Conservation (phyloP, 2,113 vertebrate species). For the Nerophis ophidion region DNA sequence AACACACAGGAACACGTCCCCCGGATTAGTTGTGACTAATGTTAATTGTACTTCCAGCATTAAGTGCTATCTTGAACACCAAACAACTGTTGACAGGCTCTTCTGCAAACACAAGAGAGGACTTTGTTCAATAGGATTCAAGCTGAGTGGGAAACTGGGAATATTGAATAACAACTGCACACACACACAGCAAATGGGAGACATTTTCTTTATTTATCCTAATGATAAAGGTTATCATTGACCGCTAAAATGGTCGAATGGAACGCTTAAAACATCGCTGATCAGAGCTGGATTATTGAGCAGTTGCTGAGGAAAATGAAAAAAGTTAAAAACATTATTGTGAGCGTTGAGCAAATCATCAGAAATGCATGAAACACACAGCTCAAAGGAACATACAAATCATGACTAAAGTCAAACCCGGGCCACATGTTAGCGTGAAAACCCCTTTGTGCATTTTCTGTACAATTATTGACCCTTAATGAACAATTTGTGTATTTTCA, state of each 20-base stretch:
- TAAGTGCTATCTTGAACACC: constrained; percentile 14
- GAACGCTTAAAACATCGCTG: constrained; percentile 24
- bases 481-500: constrained; percentile 16
- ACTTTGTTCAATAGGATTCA: constrained; percentile 61
- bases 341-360: constrained; percentile 32
- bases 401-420: background rate
- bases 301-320: constrained; percentile 20
- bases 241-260: constrained; percentile 37
- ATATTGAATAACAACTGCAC: constrained; percentile 14
- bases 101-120: constrained; percentile 55
- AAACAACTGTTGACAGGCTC: constrained; percentile 34
- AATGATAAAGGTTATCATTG: constrained; percentile 58
- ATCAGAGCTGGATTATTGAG: constrained; percentile 13
- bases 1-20: background rate
- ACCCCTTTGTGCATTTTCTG: constrained; percentile 7
- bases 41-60: constrained; percentile 10
- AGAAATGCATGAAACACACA: constrained; percentile 26
- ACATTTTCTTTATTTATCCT: constrained; percentile 54
- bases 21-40: background rate
- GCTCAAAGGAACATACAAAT: background rate
- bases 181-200: constrained; percentile 29
- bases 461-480: constrained; percentile 18
- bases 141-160: constrained; percentile 9
- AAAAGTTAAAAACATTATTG: constrained; percentile 20
- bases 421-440: constrained; percentile 3